Evolutionary conservation across 2,113 vertebrate genomes (phyloP).

Genomic region (Austrofundulus limnaeus): DNA sequence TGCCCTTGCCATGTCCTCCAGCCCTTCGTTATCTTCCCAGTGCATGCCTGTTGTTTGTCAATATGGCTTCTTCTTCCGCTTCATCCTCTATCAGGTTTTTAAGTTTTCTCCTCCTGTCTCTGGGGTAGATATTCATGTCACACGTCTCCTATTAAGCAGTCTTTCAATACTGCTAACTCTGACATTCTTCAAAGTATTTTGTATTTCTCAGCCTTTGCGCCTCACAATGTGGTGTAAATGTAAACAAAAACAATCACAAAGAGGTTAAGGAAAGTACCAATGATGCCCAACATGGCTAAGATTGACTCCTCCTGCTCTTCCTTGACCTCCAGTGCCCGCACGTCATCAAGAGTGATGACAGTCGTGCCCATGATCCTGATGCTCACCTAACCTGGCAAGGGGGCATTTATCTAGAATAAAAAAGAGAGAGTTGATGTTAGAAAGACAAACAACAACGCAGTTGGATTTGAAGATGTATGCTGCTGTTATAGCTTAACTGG

Average conservation of each 20-base stretch:
- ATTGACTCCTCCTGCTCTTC: constrained; percentile 92
- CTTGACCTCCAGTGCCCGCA: constrained; percentile 85
- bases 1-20: constrained; percentile 17
- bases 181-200: neutral
- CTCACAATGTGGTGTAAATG: constrained; percentile 89
- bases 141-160: neutral
- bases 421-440: constrained; percentile 19
- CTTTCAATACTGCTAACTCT: neutral
- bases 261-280: constrained; percentile 89
- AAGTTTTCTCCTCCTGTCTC: constrained; percentile 12
- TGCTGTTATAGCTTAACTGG: neutral
- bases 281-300: constrained; percentile 87
- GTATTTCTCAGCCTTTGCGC: neutral
- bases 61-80: constrained; percentile 39
- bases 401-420: constrained; percentile 79
- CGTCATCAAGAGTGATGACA: constrained; percentile 85
- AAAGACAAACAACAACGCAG: constrained; percentile 1
- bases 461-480: neutral
- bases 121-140: constrained; percentile 36
- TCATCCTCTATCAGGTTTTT: constrained; percentile 13
- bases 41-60: constrained; percentile 26
- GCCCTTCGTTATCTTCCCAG: constrained; percentile 68
- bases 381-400: constrained; percentile 78
- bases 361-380: constrained; percentile 86
- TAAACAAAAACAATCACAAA: constrained; percentile 91